Evolutionary conservation across 1,140 invertebrate genomes (phyloP).

Genomic region (Dendrolimus kikuchii): DNA sequence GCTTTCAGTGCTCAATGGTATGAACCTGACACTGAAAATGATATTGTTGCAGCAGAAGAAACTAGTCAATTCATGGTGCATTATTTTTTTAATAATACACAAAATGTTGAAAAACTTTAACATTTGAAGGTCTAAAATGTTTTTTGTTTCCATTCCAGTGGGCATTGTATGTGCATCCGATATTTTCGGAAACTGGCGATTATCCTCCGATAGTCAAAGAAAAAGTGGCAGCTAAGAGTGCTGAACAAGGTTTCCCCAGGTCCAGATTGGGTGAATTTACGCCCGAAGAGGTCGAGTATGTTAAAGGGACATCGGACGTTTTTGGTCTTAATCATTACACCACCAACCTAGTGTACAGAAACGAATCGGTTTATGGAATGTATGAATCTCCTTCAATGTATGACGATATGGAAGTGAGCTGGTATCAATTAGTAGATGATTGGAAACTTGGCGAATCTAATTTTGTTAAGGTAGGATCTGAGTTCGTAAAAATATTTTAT

Average conservation of each 20-base stretch:
- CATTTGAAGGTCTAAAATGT: conserved; percentile 2
- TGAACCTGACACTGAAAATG: conserved; percentile 58
- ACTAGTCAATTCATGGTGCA: conserved; percentile 58
- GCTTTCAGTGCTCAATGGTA: conserved; percentile 62
- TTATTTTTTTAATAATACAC: conserved; percentile 1
- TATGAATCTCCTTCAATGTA: conserved; percentile 26
- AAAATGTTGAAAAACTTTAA: not conserved
- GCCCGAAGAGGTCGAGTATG: conserved; percentile 29
- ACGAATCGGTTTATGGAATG: conserved; percentile 22
- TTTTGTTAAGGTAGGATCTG: conserved; percentile 21
- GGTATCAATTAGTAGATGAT: conserved; percentile 17
- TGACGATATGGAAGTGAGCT: conserved; percentile 25
- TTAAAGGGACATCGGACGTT: conserved; percentile 70
- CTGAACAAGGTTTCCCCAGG: conserved; percentile 48
- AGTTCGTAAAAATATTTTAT: not conserved
- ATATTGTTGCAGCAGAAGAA: conserved; percentile 65
- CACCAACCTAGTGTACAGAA: conserved; percentile 37
- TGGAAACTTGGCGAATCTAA: conserved; percentile 24
- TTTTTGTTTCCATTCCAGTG: conserved; percentile 30
- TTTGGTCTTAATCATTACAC: conserved; percentile 76
- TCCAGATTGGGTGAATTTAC: conserved; percentile 62
- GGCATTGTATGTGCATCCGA: conserved; percentile 62
- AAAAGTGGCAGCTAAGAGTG: conserved; percentile 67
- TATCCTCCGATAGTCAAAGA: conserved; percentile 74
- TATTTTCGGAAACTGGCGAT: conserved; percentile 73